Evolutionary conservation across 1,140 invertebrate species (phyloP), one percentile per base, ranked within the genome.

Genomic region (Drusus annulatus): DNA sequence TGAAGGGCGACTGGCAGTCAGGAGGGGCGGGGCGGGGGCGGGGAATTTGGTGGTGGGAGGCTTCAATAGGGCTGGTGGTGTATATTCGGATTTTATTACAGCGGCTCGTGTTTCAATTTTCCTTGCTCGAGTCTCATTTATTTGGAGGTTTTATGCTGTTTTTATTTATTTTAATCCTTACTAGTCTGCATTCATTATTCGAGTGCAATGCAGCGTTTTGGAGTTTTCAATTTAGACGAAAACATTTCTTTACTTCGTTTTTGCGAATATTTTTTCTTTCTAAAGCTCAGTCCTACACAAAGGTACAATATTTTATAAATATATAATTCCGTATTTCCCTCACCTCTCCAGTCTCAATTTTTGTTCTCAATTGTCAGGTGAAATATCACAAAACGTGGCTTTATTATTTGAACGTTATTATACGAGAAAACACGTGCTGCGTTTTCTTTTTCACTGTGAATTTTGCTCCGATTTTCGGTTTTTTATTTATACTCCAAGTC

Each of bases 1-100:
- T 81, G 80, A 81, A 81, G 80, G 80, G 36, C 63, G 75, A 36
- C 51, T 19, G 69, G 54, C 23, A 36, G 36, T 52, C n/a, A 58
- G 21, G 51, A 28, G 19, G 50, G 16, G 60, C 17, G 28, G 17
- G 13, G n/a, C n/a, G n/a, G 19, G 45, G 68, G 23, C 16, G 51
- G 36, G 36, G n/a, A 74, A 60, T 54, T 76, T 58, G 76, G 52
- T 62, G 75, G 75, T 76, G n/a, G 62, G 52, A 69, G 50, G 68
- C 19, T 45, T 45, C 36, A 45, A 45, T 45, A 13, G 36, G 10
- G 36, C 36, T 45, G 36, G 8, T 45, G 36, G 36, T 65, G 62
- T 13, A 28, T 28, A 15, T 65, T 21, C 25, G 62, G 28, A 65
- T 65, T 25, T 65, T 65, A 65, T 60, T 60, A 21, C 56, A 60